Evolutionary conservation across 2,113 vertebrate species (phyloP).

Genomic region (Neodontobutis hainanensis): DNA sequence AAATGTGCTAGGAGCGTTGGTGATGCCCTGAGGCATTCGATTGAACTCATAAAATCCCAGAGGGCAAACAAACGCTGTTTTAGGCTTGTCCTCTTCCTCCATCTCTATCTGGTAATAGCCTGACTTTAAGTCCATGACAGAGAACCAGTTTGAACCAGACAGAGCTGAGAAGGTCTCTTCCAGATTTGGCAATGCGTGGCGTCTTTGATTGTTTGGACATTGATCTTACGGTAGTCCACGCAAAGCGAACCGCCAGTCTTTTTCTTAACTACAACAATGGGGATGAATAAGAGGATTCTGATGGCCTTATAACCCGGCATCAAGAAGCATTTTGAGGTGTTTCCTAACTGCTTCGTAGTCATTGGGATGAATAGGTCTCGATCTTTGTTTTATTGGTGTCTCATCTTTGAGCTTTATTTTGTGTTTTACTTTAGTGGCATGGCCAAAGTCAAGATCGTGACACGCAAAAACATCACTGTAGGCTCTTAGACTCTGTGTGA

Average conservation of each 20-base stretch:
- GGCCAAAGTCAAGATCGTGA: too few relatives aligned
- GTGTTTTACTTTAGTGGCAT: too few relatives aligned
- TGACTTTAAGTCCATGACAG: background rate
- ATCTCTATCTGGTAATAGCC: constrained; percentile 8
- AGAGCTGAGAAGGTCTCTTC: background rate
- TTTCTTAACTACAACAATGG: background rate
- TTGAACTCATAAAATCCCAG: background rate
- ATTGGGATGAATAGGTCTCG: background rate
- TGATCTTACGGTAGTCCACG: background rate
- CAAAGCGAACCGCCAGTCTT: too few relatives aligned
- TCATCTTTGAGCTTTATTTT: too few relatives aligned
- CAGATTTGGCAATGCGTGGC: background rate
- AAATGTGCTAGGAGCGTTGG: background rate
- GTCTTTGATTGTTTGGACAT: background rate
- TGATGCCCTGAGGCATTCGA: background rate
- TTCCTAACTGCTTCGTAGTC: background rate
- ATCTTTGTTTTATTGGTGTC: background rate
- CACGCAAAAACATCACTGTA: too few relatives aligned
- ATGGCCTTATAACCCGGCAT: background rate
- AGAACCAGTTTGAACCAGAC: background rate
- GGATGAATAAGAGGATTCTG: background rate
- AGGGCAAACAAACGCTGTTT: background rate
- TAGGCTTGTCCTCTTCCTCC: constrained; percentile 2
- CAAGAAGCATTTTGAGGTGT: background rate
- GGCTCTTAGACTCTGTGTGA: too few relatives aligned